Evolutionary conservation across 2,113 vertebrate genomes (phyloP).

Genomic region (Mandrillus leucophaeus): DNA sequence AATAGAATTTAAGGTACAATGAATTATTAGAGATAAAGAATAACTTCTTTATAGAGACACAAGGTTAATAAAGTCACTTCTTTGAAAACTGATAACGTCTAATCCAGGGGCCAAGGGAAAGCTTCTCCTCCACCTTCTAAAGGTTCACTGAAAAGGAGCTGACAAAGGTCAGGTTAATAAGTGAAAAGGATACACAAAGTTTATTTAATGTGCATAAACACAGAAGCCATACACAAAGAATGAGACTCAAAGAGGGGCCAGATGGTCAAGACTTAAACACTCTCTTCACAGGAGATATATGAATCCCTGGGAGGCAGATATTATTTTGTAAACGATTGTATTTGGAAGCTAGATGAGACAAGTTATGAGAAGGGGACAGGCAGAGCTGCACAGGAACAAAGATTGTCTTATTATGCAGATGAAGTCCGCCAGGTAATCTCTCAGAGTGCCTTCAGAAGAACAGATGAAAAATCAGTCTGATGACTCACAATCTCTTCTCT

Average conservation of each 20-base stretch:
- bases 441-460: not conserved
- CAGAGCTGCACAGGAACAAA: not conserved
- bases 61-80: not conserved
- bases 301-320: not conserved
- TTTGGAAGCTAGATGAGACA: not conserved
- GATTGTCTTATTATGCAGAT: not conserved
- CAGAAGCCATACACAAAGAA: not conserved
- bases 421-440: not conserved
- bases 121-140: not conserved
- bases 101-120: not conserved
- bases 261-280: not conserved
- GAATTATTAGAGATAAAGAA: not conserved
- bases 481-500: not conserved
- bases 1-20: not conserved
- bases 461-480: not conserved
- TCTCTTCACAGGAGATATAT: not conserved
- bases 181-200: not conserved
- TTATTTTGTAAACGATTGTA: not conserved
- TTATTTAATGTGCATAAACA: not conserved
- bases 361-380: not conserved
- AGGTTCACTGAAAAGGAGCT: not conserved
- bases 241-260: not conserved
- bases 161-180: not conserved
- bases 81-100: not conserved
- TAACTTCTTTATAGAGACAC: not conserved